Conservation (phyloP, 2,888 invertebrate genomes). For the Drosophila borealis region DNA sequence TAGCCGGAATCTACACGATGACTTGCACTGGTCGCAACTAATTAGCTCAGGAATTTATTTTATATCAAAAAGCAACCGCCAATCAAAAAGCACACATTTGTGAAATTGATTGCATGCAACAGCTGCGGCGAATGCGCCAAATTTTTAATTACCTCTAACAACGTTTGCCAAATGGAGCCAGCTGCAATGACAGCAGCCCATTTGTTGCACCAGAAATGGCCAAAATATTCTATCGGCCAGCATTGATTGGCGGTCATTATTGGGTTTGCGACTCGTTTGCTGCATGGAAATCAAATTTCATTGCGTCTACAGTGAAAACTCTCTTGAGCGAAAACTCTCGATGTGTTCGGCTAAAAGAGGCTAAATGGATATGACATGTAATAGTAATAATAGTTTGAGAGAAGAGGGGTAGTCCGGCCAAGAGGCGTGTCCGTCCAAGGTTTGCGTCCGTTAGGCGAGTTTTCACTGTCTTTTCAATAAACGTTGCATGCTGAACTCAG, state of each 20-base stretch:
- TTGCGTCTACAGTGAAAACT: constrained; percentile 7
- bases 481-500: constrained; percentile 32
- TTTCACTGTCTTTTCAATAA: constrained; percentile 40
- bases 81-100: constrained; percentile 14
- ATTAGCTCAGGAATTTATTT: constrained; percentile 26
- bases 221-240: constrained; percentile 17
- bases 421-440: no score
- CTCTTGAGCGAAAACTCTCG: no score
- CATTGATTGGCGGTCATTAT: constrained; percentile 38
- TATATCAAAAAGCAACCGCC: constrained; percentile 12
- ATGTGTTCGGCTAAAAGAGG: no score
- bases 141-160: constrained; percentile 37
- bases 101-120: constrained; percentile 25
- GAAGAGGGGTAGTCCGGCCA: no score
- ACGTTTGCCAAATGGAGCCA: constrained; percentile 6
- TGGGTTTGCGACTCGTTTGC: background rate
- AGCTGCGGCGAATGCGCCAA: constrained; percentile 21
- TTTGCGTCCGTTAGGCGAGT: no score
- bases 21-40: constrained; percentile 14
- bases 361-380: no score
- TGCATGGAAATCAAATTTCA: constrained; percentile 28
- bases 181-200: background rate
- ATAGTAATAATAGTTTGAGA: no score
- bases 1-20: constrained; percentile 11
- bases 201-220: constrained; percentile 13